Conservation (phyloP, 2,797 vertebrate species). For the Urophycis tenuis region DNA sequence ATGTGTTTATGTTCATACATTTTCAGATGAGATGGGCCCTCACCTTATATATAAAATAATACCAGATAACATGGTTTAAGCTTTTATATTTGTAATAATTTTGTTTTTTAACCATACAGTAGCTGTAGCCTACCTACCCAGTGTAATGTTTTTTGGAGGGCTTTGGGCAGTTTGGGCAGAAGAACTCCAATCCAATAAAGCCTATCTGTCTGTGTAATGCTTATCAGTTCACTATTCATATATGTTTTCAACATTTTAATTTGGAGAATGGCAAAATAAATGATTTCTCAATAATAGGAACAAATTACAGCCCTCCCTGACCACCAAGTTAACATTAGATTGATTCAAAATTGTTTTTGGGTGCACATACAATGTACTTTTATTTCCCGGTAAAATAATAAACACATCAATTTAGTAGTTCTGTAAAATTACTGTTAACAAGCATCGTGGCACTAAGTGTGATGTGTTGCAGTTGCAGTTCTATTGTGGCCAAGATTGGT, state of each 20-base stretch:
- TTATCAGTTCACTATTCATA: background rate
- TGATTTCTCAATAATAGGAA: background rate
- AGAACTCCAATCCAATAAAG: background rate
- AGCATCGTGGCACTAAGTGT: background rate
- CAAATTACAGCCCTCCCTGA: background rate
- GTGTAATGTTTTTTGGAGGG: slow-evolving; percentile 34
- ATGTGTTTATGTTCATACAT: background rate
- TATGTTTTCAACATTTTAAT: background rate
- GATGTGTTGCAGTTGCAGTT: background rate
- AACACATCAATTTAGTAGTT: background rate
- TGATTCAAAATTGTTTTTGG: background rate
- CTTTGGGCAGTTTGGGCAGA: slow-evolving; percentile 27
- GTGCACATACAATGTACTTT: background rate
- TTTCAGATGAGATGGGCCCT: background rate
- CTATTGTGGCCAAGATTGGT: background rate
- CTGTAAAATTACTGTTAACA: background rate
- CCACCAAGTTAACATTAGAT: background rate
- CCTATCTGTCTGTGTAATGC: background rate
- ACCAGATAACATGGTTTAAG: background rate
- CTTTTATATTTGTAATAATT: background rate
- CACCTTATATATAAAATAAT: background rate
- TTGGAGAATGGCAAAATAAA: background rate
- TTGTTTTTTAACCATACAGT: background rate
- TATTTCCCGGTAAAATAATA: background rate
- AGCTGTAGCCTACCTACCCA: background rate